phyloP scores from a whole-genome alignment of 2,888 invertebrate species.

The Odiellus spinosus region DNA sequence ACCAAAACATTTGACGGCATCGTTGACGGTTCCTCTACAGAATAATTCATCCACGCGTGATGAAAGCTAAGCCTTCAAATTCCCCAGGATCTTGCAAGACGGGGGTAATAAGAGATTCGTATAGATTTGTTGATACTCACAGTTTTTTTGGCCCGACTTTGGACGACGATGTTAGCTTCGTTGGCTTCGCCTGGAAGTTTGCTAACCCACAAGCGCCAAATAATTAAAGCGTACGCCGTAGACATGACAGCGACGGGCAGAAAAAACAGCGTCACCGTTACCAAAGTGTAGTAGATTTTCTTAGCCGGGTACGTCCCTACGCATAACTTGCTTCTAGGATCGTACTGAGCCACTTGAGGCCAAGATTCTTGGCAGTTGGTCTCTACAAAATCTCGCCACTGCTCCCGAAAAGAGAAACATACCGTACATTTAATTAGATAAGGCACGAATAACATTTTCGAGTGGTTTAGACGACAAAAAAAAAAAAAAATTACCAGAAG shows the following conservation, averaged over 20 bases:
- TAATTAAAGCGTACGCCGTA: conserved; percentile 31
- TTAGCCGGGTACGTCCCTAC: conserved; percentile 20
- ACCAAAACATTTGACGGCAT: too few species aligned
- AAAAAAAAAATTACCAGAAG: too few species aligned
- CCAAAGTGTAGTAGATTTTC: conserved; percentile 23
- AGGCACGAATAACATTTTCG: too few species aligned
- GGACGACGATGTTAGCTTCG: conserved; percentile 25
- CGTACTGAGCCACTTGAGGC: conserved; percentile 20
- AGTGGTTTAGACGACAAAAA: too few species aligned
- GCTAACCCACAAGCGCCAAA: conserved; percentile 32
- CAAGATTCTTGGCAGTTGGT: conserved; percentile 29
- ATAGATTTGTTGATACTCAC: too few species aligned
- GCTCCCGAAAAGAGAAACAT: background rate
- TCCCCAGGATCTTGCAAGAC: too few species aligned
- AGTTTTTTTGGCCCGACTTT: conserved; percentile 24
- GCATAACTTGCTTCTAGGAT: conserved; percentile 14
- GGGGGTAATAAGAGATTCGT: too few species aligned
- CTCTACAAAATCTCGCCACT: conserved; percentile 31
- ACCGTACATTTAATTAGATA: too few species aligned
- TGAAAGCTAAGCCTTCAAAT: too few species aligned
- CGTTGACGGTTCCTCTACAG: too few species aligned
- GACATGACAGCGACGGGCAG: conserved; percentile 33
- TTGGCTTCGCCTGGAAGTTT: conserved; percentile 30
- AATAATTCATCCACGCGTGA: too few species aligned
- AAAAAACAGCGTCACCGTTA: conserved; percentile 32